Conservation (phyloP, 2,797 vertebrate genomes). For the Moxostoma hubbsi region DNA sequence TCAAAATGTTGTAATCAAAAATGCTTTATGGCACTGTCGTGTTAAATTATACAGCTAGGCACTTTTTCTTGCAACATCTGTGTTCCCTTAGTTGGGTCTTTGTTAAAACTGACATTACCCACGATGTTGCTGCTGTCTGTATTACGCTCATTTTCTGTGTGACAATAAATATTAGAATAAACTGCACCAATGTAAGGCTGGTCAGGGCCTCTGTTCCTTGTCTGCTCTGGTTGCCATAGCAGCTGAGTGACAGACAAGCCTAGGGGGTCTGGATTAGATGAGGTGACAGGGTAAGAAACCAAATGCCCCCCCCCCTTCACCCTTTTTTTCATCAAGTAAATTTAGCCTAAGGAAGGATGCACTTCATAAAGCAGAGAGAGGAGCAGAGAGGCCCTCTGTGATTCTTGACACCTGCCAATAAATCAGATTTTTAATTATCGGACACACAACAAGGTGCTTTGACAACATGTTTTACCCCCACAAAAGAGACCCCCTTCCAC, state of each 20-base stretch:
- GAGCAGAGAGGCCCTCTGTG: slow-evolving; percentile 65
- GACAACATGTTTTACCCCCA: slow-evolving; percentile 67
- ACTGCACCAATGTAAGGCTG: slow-evolving; percentile 80
- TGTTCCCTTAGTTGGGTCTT: slow-evolving; percentile 70
- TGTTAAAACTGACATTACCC: slow-evolving; percentile 65
- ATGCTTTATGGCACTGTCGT: slow-evolving; percentile 36
- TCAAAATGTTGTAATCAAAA: slow-evolving; percentile 53
- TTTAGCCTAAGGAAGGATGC: slow-evolving; percentile 86
- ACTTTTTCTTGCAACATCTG: slow-evolving; percentile 4
- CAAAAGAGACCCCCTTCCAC: neutral
- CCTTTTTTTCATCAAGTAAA: slow-evolving; percentile 77
- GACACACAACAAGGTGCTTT: slow-evolving; percentile 82
- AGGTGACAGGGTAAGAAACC: slow-evolving; percentile 63
- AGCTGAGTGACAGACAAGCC: slow-evolving; percentile 85
- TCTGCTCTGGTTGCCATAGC: slow-evolving; percentile 81
- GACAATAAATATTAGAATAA: slow-evolving; percentile 88
- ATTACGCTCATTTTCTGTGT: slow-evolving; percentile 84
- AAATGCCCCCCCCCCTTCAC: slow-evolving; percentile 40
- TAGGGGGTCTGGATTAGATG: slow-evolving; percentile 63
- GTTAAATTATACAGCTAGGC: slow-evolving; percentile 50
- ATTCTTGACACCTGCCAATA: slow-evolving; percentile 83
- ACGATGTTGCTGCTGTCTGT: slow-evolving; percentile 70
- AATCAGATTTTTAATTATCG: slow-evolving; percentile 91
- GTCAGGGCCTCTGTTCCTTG: slow-evolving; percentile 81
- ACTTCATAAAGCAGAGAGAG: slow-evolving; percentile 68